Conservation (phyloP, 2,113 vertebrate genomes). For the Sinocyclocheilus anophthalmus region DNA sequence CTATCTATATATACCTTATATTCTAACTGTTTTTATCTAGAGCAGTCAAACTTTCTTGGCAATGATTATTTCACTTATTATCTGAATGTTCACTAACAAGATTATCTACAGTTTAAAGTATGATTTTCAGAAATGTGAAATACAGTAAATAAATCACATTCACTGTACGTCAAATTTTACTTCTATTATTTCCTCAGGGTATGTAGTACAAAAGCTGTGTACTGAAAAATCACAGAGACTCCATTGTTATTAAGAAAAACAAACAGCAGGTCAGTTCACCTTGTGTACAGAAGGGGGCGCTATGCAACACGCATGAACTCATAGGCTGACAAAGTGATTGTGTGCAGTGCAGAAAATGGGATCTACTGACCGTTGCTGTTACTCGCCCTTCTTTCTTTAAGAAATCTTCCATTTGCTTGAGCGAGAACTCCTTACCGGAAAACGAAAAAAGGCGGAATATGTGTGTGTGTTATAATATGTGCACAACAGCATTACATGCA, state of each 20-base stretch:
- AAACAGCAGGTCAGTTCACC: neutral
- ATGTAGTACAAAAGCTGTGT: neutral
- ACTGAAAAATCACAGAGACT: neutral
- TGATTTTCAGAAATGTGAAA: neutral
- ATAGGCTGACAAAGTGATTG: neutral
- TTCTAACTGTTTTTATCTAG: too few relatives aligned
- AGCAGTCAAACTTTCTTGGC: neutral
- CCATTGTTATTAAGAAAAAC: neutral
- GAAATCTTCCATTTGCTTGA: conserved; percentile 95
- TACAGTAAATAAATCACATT: neutral
- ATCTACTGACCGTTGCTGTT: conserved; percentile 81
- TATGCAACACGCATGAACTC: conserved; percentile 25
- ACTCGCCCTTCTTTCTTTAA: conserved; percentile 95
- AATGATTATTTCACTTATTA: too few relatives aligned
- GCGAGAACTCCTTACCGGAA: conserved; percentile 92
- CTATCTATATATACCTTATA: neutral
- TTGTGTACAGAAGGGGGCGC: conserved; percentile 70
- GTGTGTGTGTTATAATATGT: neutral
- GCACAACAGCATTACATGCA: neutral
- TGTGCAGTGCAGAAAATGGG: neutral
- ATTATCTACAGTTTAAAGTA: neutral
- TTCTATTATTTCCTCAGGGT: neutral
- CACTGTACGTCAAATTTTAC: neutral
- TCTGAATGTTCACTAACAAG: neutral
- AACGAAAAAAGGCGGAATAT: conserved; percentile 29